Conservation (phyloP, 2,888 invertebrate genomes). For the Cryptocheilus praepositus region DNA sequence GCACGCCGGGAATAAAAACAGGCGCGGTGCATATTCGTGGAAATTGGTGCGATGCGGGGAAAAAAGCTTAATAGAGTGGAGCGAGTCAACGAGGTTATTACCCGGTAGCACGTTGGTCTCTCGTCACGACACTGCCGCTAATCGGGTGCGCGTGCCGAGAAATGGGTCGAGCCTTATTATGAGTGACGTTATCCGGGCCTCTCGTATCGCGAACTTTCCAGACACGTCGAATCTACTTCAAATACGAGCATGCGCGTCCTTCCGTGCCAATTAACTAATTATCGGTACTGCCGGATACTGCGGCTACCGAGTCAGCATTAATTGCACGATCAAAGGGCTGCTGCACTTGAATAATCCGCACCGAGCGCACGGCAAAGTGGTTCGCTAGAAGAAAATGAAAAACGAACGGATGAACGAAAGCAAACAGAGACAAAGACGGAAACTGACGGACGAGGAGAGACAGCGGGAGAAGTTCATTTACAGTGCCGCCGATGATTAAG, state of each 20-base stretch:
- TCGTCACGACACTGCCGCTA: conserved; percentile 26
- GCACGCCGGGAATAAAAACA: background rate
- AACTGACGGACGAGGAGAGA: background rate
- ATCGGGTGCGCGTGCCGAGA: conserved; percentile 34
- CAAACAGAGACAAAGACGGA: background rate
- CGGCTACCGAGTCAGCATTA: conserved; percentile 33
- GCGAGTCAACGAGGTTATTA: conserved; percentile 7
- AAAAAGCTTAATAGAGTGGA: conserved; percentile 18
- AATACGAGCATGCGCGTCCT: conserved; percentile 17
- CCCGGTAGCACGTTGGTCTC: conserved; percentile 6
- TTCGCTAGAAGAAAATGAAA: background rate
- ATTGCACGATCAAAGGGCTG: conserved; percentile 49
- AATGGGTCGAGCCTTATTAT: conserved; percentile 41
- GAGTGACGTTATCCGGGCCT: conserved; percentile 25
- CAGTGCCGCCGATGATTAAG: background rate
- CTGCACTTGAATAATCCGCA: conserved; percentile 4
- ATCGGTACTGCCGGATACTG: conserved; percentile 24
- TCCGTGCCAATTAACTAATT: conserved; percentile 40
- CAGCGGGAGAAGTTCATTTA: background rate
- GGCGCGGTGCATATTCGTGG: background rate
- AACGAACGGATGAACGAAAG: conserved; percentile 1
- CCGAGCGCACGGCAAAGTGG: background rate
- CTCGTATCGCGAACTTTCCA: conserved; percentile 20
- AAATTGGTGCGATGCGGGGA: conserved; percentile 1
- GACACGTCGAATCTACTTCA: conserved; percentile 19